A percentile compares a stretch with the other conserved stretches of the same genome.
Conservation (phyloP, 2,797 vertebrate species). For the Syndactyla subalaris region DNA sequence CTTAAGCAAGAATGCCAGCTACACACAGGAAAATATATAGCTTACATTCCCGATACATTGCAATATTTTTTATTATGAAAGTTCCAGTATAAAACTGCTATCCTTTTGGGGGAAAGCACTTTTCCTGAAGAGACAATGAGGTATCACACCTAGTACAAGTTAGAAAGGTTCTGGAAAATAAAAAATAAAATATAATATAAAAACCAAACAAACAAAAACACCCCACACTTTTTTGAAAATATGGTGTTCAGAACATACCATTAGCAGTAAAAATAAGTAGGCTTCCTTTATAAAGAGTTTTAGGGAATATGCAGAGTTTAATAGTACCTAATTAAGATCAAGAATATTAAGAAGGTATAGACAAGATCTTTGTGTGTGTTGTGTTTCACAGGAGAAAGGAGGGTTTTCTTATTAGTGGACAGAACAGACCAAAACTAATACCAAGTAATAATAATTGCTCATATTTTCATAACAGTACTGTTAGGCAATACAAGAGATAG, state of each 20-base stretch:
- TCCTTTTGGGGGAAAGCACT: neutral
- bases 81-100: neutral
- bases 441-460: neutral
- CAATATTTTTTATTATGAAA: neutral
- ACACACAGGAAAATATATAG: neutral
- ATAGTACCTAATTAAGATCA: neutral
- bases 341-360: neutral
- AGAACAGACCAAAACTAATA: neutral
- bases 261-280: neutral
- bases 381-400: neutral
- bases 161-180: neutral
- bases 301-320: neutral
- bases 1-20: neutral
- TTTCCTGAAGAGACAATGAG: neutral
- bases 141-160: neutral
- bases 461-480: neutral
- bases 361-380: neutral
- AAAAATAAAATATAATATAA: no score
- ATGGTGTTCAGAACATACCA: rapidly evolving
- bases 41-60: neutral
- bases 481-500: neutral
- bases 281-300: neutral
- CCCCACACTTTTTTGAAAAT: neutral
- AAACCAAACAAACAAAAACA: no score
- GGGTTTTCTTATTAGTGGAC: neutral